Evolutionary conservation across 1,140 invertebrate genomes (phyloP).

Genomic region (Drosophila gunungcola): DNA sequence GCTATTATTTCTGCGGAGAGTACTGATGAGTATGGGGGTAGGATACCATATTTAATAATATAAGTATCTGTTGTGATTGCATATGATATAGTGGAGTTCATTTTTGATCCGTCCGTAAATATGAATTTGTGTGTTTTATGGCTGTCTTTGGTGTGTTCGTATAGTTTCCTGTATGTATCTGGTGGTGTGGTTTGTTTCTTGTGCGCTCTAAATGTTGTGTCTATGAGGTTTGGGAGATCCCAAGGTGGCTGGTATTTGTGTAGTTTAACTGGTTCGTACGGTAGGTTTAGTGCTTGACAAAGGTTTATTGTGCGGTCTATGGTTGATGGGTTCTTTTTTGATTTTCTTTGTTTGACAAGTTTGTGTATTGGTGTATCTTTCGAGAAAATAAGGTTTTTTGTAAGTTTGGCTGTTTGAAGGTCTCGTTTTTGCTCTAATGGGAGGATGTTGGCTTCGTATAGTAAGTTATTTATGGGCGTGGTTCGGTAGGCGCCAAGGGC

Average conservation of each 20-base stretch:
- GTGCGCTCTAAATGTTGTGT: background rate
- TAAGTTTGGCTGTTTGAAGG: background rate
- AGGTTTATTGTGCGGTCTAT: background rate
- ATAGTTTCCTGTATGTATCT: background rate
- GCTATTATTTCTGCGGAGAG: background rate
- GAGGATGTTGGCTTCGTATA: background rate
- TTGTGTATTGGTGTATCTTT: background rate
- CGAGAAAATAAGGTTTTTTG: background rate
- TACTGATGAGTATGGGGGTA: constrained; percentile 16
- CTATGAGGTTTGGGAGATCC: constrained; percentile 8
- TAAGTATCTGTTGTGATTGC: constrained; percentile 1
- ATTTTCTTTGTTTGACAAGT: background rate
- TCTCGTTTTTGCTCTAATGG: constrained; percentile 1
- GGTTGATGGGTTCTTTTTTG: background rate
- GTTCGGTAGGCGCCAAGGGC: background rate
- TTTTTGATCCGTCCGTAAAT: background rate
- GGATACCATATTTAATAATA: constrained; percentile 13
- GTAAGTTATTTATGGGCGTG: background rate
- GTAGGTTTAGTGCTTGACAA: constrained; percentile 4
- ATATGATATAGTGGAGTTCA: background rate
- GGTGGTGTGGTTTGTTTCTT: background rate
- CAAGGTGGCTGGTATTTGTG: constrained; percentile 8
- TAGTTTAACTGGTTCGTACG: constrained; percentile 8
- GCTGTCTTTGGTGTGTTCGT: no score
- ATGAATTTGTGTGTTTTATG: background rate